Conservation (phyloP, 1,140 invertebrate species). For the Zaprionus tsacasi region DNA sequence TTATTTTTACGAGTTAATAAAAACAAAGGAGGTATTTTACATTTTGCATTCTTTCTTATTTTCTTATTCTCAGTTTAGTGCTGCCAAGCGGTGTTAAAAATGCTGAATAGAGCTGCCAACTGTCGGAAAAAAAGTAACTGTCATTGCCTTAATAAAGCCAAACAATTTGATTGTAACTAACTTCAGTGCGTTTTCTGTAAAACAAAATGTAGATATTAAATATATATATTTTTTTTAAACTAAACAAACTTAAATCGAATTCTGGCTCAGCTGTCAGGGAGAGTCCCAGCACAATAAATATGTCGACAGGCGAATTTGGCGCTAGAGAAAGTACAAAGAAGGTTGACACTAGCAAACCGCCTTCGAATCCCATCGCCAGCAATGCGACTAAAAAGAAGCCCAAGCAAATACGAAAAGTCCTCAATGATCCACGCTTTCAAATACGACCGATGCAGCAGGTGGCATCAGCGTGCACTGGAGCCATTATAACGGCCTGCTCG, state of each 20-base stretch:
- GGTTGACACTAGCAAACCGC: background rate
- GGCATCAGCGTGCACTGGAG: constrained; percentile 94
- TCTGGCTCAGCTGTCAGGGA: constrained; percentile 16
- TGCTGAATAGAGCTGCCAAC: constrained; percentile 10
- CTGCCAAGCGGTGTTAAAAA: background rate
- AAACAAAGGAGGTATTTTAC: background rate
- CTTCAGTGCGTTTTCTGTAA: background rate
- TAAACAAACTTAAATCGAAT: background rate
- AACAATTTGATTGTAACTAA: constrained; percentile 1
- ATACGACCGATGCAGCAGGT: constrained; percentile 95
- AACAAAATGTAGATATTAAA: background rate
- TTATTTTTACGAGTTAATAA: background rate
- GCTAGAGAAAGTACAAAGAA: background rate
- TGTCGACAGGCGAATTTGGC: constrained; percentile 38
- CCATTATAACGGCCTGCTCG: constrained; percentile 94
- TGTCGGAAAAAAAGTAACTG: background rate
- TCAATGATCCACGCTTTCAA: constrained; percentile 89
- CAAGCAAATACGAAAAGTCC: constrained; percentile 29
- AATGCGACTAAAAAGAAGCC: background rate
- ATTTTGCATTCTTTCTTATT: background rate
- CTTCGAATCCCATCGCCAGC: too few relatives aligned
- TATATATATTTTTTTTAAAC: background rate
- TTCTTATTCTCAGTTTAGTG: background rate
- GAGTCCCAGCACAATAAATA: constrained; percentile 29
- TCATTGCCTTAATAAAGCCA: background rate